Conservation (phyloP, 2,797 vertebrate genomes). For the Podargus strigoides region DNA sequence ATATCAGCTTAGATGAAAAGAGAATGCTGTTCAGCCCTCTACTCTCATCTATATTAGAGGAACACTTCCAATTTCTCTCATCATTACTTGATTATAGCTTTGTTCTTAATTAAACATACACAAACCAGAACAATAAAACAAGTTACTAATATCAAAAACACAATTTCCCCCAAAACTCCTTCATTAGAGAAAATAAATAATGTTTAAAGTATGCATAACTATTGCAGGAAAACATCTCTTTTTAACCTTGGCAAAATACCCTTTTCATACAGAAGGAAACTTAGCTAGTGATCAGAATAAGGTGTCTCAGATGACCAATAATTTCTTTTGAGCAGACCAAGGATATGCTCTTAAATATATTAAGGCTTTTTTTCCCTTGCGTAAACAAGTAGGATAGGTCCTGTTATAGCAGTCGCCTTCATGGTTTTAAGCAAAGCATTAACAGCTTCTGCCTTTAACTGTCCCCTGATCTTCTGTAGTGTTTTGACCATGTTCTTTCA, state of each 20-base stretch:
- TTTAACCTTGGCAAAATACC: not conserved
- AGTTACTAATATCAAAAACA: fast-evolving
- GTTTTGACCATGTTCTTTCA: not conserved
- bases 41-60: not conserved
- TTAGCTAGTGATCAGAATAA: not conserved
- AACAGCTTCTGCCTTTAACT: not conserved
- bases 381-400: not conserved
- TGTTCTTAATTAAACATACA: not conserved
- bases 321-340: not conserved
- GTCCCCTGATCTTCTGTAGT: not conserved
- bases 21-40: not conserved
- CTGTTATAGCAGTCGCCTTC: not conserved
- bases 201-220: not conserved
- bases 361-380: fast-evolving
- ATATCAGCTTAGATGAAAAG: not conserved
- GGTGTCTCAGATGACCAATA: not conserved
- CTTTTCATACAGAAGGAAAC: not conserved
- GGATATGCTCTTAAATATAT: not conserved
- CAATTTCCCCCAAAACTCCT: not conserved
- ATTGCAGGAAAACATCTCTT: not conserved
- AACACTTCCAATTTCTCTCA: not conserved
- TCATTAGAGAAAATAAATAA: not conserved
- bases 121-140: not conserved
- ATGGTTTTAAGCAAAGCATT: not conserved
- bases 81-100: not conserved